phyloP scores from a whole-genome alignment of 2,888 invertebrate species.

The Cephus sareptanus region DNA sequence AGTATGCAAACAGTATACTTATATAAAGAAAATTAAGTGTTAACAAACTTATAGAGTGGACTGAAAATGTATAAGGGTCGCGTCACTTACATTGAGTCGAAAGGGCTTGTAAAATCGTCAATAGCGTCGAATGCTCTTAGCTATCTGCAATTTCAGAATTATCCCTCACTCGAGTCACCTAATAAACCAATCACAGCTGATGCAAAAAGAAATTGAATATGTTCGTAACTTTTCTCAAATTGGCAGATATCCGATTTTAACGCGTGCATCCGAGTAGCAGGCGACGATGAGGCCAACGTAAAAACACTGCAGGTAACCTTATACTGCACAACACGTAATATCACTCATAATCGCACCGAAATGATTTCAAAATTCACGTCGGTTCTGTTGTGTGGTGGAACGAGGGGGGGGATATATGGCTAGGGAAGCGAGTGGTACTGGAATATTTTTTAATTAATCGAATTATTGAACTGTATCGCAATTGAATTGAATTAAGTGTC shows the following conservation, averaged over 20 bases:
- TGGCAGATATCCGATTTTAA: constrained; percentile 10
- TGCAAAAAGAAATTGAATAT: constrained; percentile 25
- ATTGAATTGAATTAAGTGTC: constrained; percentile 63
- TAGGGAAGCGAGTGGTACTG: constrained; percentile 40
- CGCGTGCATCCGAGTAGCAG: background rate
- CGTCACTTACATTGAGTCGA: background rate
- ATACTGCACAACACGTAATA: background rate
- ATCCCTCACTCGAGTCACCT: constrained; percentile 50
- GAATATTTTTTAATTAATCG: constrained; percentile 64
- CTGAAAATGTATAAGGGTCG: too few relatives aligned
- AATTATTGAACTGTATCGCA: constrained; percentile 65
- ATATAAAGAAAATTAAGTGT: background rate
- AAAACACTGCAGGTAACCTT: background rate
- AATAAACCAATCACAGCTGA: constrained; percentile 58
- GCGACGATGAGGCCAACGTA: background rate
- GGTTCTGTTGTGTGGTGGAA: background rate
- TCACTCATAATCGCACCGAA: background rate
- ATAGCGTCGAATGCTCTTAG: constrained; percentile 15
- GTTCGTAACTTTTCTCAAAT: background rate
- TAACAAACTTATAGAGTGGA: background rate
- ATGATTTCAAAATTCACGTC: background rate
- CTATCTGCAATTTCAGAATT: constrained; percentile 26
- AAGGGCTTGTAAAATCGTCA: constrained; percentile 37
- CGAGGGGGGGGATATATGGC: constrained; percentile 11
- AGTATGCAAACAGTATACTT: too few relatives aligned